These are phyloP conservation scores for Drosophila subsilvestris DNA, from an alignment of 2,888 invertebrate genomes.

Conservation along the genomic window DNA sequence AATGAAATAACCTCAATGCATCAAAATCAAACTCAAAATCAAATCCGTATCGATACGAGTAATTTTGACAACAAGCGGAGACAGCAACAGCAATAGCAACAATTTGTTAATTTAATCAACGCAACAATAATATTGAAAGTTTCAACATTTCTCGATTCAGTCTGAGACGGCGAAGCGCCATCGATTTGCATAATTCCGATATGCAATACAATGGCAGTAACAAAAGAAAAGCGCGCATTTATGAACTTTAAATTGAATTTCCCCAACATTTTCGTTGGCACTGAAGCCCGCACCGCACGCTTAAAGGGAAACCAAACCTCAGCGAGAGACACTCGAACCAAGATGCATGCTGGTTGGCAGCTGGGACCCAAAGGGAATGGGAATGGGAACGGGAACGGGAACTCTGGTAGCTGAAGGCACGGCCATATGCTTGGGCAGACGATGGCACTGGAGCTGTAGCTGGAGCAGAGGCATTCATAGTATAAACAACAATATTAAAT, in stretches of 20 bases:
- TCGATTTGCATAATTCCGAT: slow-evolving; percentile 55
- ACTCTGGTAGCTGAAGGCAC: slow-evolving; percentile 19
- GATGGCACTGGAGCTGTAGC: not conserved
- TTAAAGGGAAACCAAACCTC: slow-evolving; percentile 39
- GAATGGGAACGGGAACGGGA: too few relatives aligned
- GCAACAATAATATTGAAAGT: slow-evolving; percentile 44
- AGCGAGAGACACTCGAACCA: slow-evolving; percentile 9
- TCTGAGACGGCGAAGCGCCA: slow-evolving; percentile 41
- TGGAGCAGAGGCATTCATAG: slow-evolving; percentile 51
- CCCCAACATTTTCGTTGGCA: slow-evolving; percentile 11
- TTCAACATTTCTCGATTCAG: slow-evolving; percentile 53
- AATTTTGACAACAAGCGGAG: slow-evolving; percentile 27
- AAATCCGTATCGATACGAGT: slow-evolving; percentile 30
- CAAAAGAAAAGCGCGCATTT: slow-evolving; percentile 47
- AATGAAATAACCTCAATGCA: slow-evolving; percentile 43
- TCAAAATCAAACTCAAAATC: slow-evolving; percentile 39
- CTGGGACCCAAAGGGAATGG: not conserved
- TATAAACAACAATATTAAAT: slow-evolving; percentile 80
- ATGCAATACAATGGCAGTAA: slow-evolving; percentile 4
- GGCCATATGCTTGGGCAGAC: slow-evolving; percentile 37
- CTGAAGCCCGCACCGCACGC: slow-evolving; percentile 12
- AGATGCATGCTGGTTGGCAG: slow-evolving; percentile 35
- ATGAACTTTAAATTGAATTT: slow-evolving; percentile 61
- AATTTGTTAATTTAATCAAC: slow-evolving; percentile 64
- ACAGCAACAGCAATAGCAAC: slow-evolving; percentile 17